A percentile compares a stretch with the other conserved stretches of the same genome.
Evolutionary conservation across 2,113 vertebrate genomes (phyloP).

Genomic region (Platanista minor): DNA sequence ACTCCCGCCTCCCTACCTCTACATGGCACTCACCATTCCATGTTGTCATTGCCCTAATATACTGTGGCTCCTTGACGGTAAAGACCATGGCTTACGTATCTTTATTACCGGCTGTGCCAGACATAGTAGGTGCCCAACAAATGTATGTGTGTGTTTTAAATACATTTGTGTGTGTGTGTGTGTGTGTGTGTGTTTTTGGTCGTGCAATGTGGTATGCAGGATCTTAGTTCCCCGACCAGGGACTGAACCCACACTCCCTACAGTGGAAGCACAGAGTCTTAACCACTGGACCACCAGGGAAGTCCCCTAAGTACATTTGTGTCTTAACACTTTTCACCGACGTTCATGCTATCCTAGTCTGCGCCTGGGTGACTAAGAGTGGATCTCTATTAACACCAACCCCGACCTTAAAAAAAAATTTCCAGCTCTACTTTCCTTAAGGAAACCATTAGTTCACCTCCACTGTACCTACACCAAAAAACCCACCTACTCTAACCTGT

Average conservation of each 20-base stretch:
- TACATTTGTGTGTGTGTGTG: neutral
- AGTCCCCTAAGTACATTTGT: neutral
- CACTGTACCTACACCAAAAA: neutral
- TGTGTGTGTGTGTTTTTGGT: too few relatives aligned
- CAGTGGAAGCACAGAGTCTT: neutral
- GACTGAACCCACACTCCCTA: neutral
- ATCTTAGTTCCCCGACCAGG: neutral
- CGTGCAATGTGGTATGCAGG: neutral
- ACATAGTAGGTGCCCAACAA: neutral
- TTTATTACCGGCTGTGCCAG: neutral
- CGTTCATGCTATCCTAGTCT: neutral
- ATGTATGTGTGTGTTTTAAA: neutral
- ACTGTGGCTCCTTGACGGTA: neutral
- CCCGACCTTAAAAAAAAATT: neutral
- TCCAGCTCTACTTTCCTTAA: neutral
- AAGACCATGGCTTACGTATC: neutral
- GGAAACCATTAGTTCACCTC: neutral
- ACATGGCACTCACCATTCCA: accelerated
- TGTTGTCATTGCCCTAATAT: neutral
- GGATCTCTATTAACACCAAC: neutral
- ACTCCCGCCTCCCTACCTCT: neutral
- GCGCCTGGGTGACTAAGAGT: neutral
- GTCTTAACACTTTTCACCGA: neutral
- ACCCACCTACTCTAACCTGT: neutral
- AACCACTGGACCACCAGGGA: neutral